These are phyloP conservation scores for Cheiracanthium punctorium DNA, from an alignment of 2,888 invertebrate species.

Conservation along the genomic window DNA sequence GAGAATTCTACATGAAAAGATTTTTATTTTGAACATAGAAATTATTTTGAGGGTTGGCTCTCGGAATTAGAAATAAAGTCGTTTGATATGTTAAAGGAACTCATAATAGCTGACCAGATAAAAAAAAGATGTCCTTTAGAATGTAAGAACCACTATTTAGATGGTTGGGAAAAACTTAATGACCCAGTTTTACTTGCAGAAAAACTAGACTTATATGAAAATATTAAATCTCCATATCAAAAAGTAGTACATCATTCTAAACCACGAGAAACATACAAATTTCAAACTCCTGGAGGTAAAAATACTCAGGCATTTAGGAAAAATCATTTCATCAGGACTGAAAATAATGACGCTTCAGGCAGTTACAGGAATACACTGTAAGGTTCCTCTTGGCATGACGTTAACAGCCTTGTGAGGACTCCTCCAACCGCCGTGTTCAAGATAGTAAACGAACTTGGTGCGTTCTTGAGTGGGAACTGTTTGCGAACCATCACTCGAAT, in stretches of 20 bases:
- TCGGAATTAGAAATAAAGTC: background rate
- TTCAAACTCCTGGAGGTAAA: too few species aligned
- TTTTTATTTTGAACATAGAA: conserved; percentile 4
- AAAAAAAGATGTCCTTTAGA: conserved; percentile 11
- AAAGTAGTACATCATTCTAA: too few species aligned
- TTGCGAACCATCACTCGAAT: too few species aligned
- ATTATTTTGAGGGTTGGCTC: conserved; percentile 18
- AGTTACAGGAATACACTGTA: background rate
- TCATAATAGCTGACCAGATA: conserved; percentile 11
- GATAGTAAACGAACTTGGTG: too few species aligned
- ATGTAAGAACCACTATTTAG: conserved; percentile 14
- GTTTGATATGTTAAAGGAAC: conserved; percentile 18
- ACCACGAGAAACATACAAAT: too few species aligned
- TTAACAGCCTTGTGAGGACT: too few species aligned
- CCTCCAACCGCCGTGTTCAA: too few species aligned
- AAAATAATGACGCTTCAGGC: background rate
- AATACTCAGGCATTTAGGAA: too few species aligned
- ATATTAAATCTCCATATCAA: background rate
- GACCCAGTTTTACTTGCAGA: background rate
- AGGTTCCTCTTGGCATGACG: too few species aligned
- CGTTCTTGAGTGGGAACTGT: too few species aligned
- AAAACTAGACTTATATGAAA: background rate
- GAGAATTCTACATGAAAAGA: background rate
- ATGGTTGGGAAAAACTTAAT: conserved; percentile 20
- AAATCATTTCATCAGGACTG: too few species aligned